Base-by-base conservation (phyloP, 2,797 vertebrate species). In the Orestias chungarensis region DNA sequence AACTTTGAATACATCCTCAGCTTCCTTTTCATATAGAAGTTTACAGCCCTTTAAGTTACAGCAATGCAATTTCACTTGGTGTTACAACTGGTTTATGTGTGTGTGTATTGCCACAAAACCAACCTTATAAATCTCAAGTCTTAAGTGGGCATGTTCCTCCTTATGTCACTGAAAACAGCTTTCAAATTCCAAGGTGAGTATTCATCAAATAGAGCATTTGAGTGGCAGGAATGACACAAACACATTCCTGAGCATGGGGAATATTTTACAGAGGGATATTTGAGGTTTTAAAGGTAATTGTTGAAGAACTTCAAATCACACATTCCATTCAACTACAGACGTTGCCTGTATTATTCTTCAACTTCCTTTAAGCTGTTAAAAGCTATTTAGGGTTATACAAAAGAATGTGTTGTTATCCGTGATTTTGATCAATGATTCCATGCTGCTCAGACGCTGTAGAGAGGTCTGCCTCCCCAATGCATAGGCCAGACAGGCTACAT, bases 401-500 rank as follows among this genome's bases (percentile, higher is more conserved):
- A 88, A 87, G 82, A 86, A 76, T 54, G 55, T 67, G 75, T 3
- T 20, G n/a, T 77, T 74, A 50, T 76, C 74, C 66, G 44, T 54
- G 71, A 85, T 85, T 84, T 64, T 85, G 84, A 87, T 82, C 73
- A 90, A 89, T 84, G 85, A 74, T 87, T 86, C 62, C 88, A 86
- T 76, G 89, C 88, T 86, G 89, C 68, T 86, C 75, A 49, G 73
- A 82, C 82, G 89, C 52, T 86, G 75, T 85, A 67, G 75, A 71
- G 52, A 74, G 62, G 80, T 87, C 76, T 64, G 46, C 67, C 71
- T 69, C 52, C 54, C 87, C 83, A 81, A 42, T 69, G 81, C 62
- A 67, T 40, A 64, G 87, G 83, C 82, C 84, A 91, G 87, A 88
- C 88, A 84, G 81, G 88, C 90, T 92, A 89, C 92, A 89, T 89